phyloP scores from a whole-genome alignment of 2,888 invertebrate genomes.

The Exocentrus adspersus region DNA sequence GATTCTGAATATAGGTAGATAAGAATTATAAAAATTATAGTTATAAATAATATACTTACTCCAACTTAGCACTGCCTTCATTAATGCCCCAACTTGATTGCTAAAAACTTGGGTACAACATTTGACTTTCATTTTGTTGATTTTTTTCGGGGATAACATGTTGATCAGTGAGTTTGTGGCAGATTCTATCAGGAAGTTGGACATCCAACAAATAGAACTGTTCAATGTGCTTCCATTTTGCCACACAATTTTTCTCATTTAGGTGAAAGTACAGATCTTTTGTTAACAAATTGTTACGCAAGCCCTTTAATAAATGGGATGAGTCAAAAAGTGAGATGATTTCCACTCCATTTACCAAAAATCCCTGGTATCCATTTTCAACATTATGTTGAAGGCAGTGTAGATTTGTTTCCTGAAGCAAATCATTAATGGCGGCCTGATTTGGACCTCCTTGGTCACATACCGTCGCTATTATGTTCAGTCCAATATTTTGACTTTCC shows the following conservation, averaged over 20 bases:
- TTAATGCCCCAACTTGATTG: not conserved
- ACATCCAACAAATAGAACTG: conserved; percentile 29
- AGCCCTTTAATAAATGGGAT: conserved; percentile 39
- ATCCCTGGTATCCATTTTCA: conserved; percentile 30
- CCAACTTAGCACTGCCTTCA: not conserved
- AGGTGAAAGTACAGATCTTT: conserved; percentile 32
- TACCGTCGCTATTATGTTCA: conserved; percentile 35
- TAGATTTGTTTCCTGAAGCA: conserved; percentile 13
- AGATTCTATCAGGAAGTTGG: not conserved
- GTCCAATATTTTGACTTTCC: conserved; percentile 27
- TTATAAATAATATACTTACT: no score
- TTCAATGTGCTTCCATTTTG: conserved; percentile 37
- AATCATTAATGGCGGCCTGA: conserved; percentile 22
- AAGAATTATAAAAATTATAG: no score
- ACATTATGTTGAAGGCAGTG: not conserved
- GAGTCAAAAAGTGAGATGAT: conserved; percentile 33
- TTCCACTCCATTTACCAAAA: conserved; percentile 23
- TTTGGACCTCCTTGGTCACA: conserved; percentile 38
- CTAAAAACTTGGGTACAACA: conserved; percentile 14
- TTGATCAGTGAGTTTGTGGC: conserved; percentile 6
- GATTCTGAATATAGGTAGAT: no score
- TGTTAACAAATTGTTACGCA: conserved; percentile 36
- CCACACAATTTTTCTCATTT: conserved; percentile 11
- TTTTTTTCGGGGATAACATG: conserved; percentile 8
- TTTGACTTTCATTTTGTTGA: conserved; percentile 13